Base-by-base conservation (phyloP, 64 coral and sea anemone genomes). In the Pachyseris speciosa region DNA sequence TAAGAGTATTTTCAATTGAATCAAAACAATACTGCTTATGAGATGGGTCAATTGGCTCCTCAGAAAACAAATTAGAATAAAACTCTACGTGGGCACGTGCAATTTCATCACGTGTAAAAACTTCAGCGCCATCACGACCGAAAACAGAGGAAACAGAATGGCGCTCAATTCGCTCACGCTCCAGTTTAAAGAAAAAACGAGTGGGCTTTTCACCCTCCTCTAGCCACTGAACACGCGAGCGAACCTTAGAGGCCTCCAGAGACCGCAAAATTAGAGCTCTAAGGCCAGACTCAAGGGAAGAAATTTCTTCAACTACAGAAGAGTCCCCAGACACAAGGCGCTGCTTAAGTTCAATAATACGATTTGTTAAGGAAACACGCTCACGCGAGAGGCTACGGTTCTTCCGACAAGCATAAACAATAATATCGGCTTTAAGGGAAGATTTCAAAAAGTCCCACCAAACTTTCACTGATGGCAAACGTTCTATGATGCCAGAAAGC, bases 181-280 rank as follows among this genome's bases (percentile, higher is more conserved):
- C 91, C 5, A 87, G 41, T 2, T 7, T 9, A 4, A 65, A 72
- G 17, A 87, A 93, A 30, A 41, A 93, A 8, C 67, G 39, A 5
- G 72, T 86, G 11, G 84, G 85, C 1, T 30, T 78, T 37, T 93
- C 84, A 1, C 60, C 91, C 9, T 93, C 84, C 44, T 93, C 83
- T 0, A 75, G 51, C 84, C 91, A 93, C n/a, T 25, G 80, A 3
- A 16, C 49, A 1, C 84, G 0, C 1, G 58, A 61, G 10, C n/a
- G 22, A 5, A 5, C 8, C 4, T 26, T 26, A 61, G 9, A 11
- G 5, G 75, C 77, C 26, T 69, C 75, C 0, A 91, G n/a, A 5
- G 47, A 37, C 29, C 2, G 2, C 40, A 31, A 1, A 7, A 38
- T 13, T 0, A 89, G 38, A 10, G 30, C 7, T 20, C 39, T 37